A percentile compares a stretch with the other conserved stretches of the same genome.
phyloP scores from a whole-genome alignment of 1,140 invertebrate genomes.

The Drosophila rhopaloa region DNA sequence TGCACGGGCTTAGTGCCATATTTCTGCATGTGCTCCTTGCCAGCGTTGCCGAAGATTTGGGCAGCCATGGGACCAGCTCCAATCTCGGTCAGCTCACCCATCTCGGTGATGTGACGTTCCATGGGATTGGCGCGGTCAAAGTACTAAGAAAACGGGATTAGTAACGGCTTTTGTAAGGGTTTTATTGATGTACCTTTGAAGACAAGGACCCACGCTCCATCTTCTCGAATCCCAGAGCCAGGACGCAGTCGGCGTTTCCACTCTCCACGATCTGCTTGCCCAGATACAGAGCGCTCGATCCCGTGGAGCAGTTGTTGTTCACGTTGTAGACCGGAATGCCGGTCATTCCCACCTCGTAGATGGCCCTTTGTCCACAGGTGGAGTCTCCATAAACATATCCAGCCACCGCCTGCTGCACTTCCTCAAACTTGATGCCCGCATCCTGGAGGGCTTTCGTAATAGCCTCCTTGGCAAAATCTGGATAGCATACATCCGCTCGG shows the following conservation, averaged over 20 bases:
- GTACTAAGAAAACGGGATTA: too few relatives aligned
- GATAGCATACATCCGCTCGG: slow-evolving; percentile 94
- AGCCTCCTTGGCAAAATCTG: slow-evolving; percentile 97
- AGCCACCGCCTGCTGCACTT: slow-evolving; percentile 95
- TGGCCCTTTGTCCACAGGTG: slow-evolving; percentile 96
- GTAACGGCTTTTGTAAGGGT: rapidly evolving
- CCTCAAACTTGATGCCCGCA: slow-evolving; percentile 91
- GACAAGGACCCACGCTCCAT: slow-evolving; percentile 97
- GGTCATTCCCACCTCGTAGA: slow-evolving; percentile 98
- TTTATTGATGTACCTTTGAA: slow-evolving; percentile 86
- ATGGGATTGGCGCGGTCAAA: slow-evolving; percentile 96
- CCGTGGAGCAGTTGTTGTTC: slow-evolving; percentile 99
- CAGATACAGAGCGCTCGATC: slow-evolving; percentile 95
- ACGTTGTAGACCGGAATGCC: slow-evolving; percentile 99
- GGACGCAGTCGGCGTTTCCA: slow-evolving; percentile 94
- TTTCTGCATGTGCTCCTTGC: slow-evolving; percentile 98
- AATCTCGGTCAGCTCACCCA: slow-evolving; percentile 93
- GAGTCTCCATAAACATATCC: slow-evolving; percentile 99
- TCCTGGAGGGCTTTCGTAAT: slow-evolving; percentile 95
- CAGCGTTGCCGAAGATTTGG: slow-evolving; percentile 98
- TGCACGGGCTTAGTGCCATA: slow-evolving; percentile 96
- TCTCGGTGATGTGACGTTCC: slow-evolving; percentile 95
- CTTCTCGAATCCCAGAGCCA: slow-evolving; percentile 99
- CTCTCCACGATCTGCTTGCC: slow-evolving; percentile 95
- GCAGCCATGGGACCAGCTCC: slow-evolving; percentile 93